Evolutionary conservation across 2,888 invertebrate genomes (phyloP).

Genomic region (Lasioglossum oenotherae): DNA sequence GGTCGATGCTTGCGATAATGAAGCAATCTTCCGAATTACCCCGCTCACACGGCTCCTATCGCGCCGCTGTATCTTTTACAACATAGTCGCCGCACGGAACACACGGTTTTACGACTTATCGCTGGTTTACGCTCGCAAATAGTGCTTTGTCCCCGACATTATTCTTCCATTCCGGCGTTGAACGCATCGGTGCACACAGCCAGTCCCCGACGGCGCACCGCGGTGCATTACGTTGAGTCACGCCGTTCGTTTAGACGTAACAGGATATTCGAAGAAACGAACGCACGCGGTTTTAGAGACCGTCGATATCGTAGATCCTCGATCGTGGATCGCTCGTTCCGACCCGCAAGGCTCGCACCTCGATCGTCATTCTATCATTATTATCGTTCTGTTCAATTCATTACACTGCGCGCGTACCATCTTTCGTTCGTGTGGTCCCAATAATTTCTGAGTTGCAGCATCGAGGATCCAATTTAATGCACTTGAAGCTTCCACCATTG

Average conservation of each 20-base stretch:
- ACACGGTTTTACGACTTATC: constrained; percentile 51
- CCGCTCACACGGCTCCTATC: constrained; percentile 33
- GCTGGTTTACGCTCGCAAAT: constrained; percentile 38
- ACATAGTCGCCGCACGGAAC: constrained; percentile 39
- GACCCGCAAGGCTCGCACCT: background rate
- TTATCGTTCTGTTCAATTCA: background rate
- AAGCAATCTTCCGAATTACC: constrained; percentile 45
- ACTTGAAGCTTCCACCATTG: background rate
- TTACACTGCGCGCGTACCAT: background rate
- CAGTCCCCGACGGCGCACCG: constrained; percentile 16
- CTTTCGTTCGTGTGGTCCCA: background rate
- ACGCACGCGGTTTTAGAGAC: background rate
- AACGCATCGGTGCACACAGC: constrained; percentile 53
- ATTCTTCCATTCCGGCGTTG: constrained; percentile 55
- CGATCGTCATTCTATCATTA: background rate
- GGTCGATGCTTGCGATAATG: constrained; percentile 29
- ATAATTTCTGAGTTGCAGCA: background rate
- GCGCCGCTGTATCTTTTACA: constrained; percentile 45
- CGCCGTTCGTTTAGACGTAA: background rate
- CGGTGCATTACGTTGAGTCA: constrained; percentile 25
- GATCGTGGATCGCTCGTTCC: background rate
- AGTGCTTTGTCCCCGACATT: constrained; percentile 57
- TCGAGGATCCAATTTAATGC: background rate
- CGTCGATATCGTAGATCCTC: background rate
- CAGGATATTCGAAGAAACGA: constrained; percentile 6